Base-by-base conservation (phyloP, 1,140 invertebrate species). In the Thrips palmi region DNA sequence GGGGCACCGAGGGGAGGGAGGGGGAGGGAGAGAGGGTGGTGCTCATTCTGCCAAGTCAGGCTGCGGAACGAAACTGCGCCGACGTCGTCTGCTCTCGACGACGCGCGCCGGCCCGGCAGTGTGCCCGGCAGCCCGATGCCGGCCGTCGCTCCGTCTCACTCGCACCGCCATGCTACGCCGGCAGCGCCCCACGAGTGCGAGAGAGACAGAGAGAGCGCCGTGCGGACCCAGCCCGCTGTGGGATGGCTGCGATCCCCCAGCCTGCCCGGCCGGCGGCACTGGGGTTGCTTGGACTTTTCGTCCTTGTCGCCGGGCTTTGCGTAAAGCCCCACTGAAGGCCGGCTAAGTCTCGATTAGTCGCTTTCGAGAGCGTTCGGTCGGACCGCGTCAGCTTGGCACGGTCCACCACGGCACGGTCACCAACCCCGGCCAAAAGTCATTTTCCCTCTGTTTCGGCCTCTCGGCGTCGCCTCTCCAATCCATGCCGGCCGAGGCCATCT, bases 141-240 rank as follows among this genome's bases (percentile, higher is more conserved):
- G 10, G 10, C n/a, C n/a, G 10, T 10, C 25, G 10, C 25, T n/a
- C n/a, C 19, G 30, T 32, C 19, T 32, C 19, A 15, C 19, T 14
- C 19, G 15, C 15, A 15, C 19, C 33, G 33, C 19, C 19, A 12
- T 12, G 19, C 23, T 21, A 18, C 19, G 17, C 12, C 18, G 33
- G 33, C 19, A 17, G 15, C 18, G 12, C 23, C 33, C 14, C 12
- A 20, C 19, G 33, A 37, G 19, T 21, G 37, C 8, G 8, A 15
- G 4, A 21, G 28, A 19, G 15, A 54, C 55, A 56, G 56, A 19
- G 14, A 21, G 33, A 17, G 20, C 22, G 22, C 28, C 18, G 18
- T 21, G 18, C 14, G 12, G 14, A 14, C 14, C 6, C 4, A 8
- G n/a, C 10, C n/a, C 11, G 23, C 18, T 8, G 33, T 34, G 10